Base-by-base conservation (phyloP, 1,140 invertebrate genomes). In the Chelonus insularis region DNA sequence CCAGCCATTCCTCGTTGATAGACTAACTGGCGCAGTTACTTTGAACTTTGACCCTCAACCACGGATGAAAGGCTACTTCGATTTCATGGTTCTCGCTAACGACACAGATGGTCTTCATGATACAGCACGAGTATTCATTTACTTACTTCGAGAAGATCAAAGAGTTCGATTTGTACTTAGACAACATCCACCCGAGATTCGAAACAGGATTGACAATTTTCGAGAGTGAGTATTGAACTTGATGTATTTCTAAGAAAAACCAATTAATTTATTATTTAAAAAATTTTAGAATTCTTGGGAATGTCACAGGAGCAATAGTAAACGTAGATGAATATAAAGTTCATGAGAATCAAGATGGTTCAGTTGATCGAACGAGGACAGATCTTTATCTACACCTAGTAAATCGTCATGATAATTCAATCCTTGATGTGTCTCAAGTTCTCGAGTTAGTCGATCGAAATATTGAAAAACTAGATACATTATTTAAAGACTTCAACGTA, bases 21-120 rank as follows among this genome's bases (percentile, higher is more conserved):
- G 80, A 47, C 83, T 88, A 5, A 91, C 92, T 6, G 96, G 95
- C 1, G 88, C 88, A 1, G 86, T 98, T 2, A 88, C 87, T 48
- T 82, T 97, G 0, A 97, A 97, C 80, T 97, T 97, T 74, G 95
- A 97, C 81, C 95, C 95, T 12, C 95, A 97, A 72, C 91, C 92
- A 70, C 91, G 92, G 52, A 97, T 97, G 95, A 96, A 96, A 77
- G 96, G 96, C 51, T 97, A 97, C 76, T 97, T 97, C 78, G 91
- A 95, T 74, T 96, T 97, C 70, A 89, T 90, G 84, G 89, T 91
- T 72, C 70, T 89, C 48, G 94, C 91, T 1, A 94, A 94, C 72
- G 95, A 97, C 73, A 91, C 91, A 0, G 86, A 88, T 20, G 92
- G 92, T 7, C 81, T 94, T 29, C 80, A 85, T 62, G 92, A 94